These are phyloP conservation scores for Pitangus sulphuratus DNA, from an alignment of 2,797 vertebrate genomes.

Conservation along the genomic window DNA sequence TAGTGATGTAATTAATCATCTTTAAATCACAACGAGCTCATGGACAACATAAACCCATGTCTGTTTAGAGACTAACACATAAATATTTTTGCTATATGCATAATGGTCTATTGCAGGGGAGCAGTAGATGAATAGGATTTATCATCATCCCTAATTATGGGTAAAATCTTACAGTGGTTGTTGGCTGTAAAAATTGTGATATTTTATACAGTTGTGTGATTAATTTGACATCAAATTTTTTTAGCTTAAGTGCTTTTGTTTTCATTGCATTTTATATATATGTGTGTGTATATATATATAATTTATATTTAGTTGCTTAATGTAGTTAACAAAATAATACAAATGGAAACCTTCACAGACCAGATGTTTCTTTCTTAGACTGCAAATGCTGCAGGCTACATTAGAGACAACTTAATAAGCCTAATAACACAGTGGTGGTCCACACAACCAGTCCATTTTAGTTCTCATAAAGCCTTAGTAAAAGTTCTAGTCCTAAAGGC, in stretches of 20 bases:
- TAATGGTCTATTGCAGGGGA: not conserved
- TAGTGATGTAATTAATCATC: not conserved
- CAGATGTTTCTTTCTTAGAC: constrained; percentile 44
- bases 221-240: constrained; percentile 1
- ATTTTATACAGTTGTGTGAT: constrained; percentile 3
- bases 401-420: constrained; percentile 30
- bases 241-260: not conserved
- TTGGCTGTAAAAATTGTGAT: not conserved
- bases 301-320: not conserved
- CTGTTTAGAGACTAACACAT: not conserved
- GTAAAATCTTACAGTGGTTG: not conserved
- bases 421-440: constrained; percentile 40
- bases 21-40: not conserved
- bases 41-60: not conserved
- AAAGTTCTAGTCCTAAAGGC: not conserved
- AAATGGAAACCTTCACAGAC: constrained; percentile 17
- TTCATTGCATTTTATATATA: not conserved
- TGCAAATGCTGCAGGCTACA: not conserved
- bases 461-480: not conserved
- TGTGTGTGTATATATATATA: not conserved
- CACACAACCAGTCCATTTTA: not conserved
- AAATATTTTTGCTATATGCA: not conserved
- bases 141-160: not conserved
- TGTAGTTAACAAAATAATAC: constrained; percentile 1
- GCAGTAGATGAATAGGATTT: not conserved